phyloP scores from a whole-genome alignment of 2,113 vertebrate species.

The Calyptommatus sinebrachiatus region DNA sequence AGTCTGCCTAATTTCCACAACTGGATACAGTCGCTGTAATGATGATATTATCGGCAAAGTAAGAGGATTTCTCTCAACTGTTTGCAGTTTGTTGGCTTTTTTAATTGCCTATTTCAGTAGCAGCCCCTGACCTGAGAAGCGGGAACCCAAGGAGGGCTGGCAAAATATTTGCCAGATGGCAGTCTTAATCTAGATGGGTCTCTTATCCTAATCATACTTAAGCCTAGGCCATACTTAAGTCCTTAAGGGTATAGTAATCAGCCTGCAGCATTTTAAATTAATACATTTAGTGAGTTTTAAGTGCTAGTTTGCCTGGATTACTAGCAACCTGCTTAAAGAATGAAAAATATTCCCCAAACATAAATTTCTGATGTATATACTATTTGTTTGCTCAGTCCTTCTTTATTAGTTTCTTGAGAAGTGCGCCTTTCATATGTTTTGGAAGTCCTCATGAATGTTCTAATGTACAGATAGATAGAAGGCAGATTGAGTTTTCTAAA shows the following conservation, averaged over 20 bases:
- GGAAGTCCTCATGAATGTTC: neutral
- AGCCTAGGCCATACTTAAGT: neutral
- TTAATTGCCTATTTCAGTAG: neutral
- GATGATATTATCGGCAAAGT: neutral
- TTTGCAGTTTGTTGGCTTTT: neutral
- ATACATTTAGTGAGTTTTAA: neutral
- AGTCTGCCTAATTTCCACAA: too few species aligned
- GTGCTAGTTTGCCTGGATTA: neutral
- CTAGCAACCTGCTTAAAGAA: neutral
- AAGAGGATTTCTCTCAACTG: neutral
- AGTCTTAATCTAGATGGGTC: neutral
- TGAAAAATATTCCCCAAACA: neutral
- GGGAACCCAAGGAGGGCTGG: neutral
- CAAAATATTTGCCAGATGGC: neutral
- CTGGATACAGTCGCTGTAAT: neutral
- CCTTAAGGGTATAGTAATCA: neutral
- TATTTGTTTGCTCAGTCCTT: neutral
- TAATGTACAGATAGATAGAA: neutral
- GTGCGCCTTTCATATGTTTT: neutral
- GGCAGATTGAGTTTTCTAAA: neutral
- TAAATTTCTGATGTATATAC: neutral
- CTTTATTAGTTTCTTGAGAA: neutral
- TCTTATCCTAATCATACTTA: neutral
- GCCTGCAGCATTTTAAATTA: neutral
- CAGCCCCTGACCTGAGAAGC: neutral